Base-by-base conservation (phyloP, 2,113 vertebrate species). In the Calypte anna region DNA sequence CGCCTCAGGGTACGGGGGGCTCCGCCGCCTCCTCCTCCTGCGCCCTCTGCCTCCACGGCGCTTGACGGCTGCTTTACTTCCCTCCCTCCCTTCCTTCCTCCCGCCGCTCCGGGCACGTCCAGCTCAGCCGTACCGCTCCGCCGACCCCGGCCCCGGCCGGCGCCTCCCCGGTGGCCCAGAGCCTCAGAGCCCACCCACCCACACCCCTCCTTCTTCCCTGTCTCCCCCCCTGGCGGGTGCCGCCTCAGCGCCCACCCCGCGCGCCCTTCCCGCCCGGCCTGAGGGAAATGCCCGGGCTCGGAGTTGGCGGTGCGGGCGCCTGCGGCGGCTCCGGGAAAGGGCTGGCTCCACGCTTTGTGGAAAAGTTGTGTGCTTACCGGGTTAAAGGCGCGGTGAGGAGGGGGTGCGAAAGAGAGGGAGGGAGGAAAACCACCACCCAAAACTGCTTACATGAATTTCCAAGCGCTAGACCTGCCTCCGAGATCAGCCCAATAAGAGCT, bases 401-500 rank as follows among this genome's bases (percentile, higher is more conserved):
- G 87, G 82, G 58, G 72, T 28, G 73, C 44, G 64, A 28, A 48
- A 48, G 64, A 80, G 93, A 46, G 62, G 83, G 54, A 33, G 81
- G 66, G 54, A 23, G 33, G 15, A 27, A 15, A 92, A 90, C 77
- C 83, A 10, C 93, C 88, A 59, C 94, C 92, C 90, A 62, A 86
- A 94, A 96, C 95, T 69, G 97, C 96, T 96, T 84, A 79, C 97
- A 96, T 58, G 97, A 96, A 98, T 98, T 98, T 98, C 98, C 95
- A 98, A 98, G 98, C 98, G 97, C 98, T 97, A 98, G 99, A 98
- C 98, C 98, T 98, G 98, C 98, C 98, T 98, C 98, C 98, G 93
- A 97, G 98, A 98, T 98, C 98, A 98, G 98, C 98, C 98, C 99
- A 99, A 99, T 99, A 98, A 98, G 98, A 98, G 98, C 98, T 97